Base-by-base conservation (phyloP, 1,140 invertebrate species). In the Drosophila sproati region DNA sequence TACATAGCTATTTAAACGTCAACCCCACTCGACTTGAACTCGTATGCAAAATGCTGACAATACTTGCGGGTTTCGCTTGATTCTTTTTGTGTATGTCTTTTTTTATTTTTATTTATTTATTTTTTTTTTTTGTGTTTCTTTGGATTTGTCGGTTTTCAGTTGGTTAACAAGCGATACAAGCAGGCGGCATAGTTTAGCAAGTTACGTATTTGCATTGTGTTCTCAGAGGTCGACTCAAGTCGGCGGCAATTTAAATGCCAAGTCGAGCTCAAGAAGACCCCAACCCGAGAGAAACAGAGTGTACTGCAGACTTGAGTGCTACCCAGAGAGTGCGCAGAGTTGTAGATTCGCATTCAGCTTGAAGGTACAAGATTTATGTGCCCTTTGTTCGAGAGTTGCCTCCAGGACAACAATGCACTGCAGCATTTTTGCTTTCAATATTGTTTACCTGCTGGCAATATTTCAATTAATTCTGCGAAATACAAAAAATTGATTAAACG, bases 401-500 rank as follows among this genome's bases (percentile, higher is more conserved):
- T 43, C 45, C 43, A 56, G 57, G 80, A 73, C 69, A 87, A 87
- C 75, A 86, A 85, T 83, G 81, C 73, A 69, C 37, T 50, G 50
- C 79, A 79, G 72, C 62, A 82, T 88, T 87, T 87, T 87, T 83
- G 77, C 83, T 87, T 87, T 87, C 83, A 89, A 83, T 82, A 77
- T 74, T 56, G 31, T 55, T 64, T 64, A 74, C 43, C 56, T 63
- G 50, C 47, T 5, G 63, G 75, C 67, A 69, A 88, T 87, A 87
- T 87, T 87, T 87, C 83, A 87, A 87, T 87, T 87, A 88, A 79
- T 82, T 77, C 73, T 69, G 70, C 45, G 71, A 69, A 77, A 81
- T 39, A 68, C 56, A 29, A 43, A 83, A 78, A 10, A 67, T 28
- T 48, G 31, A 69, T 54, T 70, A 50, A 48, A 47, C 39, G 28